A percentile compares a stretch with the other conserved stretches of the same genome.
These are phyloP conservation scores for Dermatemys mawii DNA, from an alignment of 2,113 vertebrate species.

Conservation along the genomic window DNA sequence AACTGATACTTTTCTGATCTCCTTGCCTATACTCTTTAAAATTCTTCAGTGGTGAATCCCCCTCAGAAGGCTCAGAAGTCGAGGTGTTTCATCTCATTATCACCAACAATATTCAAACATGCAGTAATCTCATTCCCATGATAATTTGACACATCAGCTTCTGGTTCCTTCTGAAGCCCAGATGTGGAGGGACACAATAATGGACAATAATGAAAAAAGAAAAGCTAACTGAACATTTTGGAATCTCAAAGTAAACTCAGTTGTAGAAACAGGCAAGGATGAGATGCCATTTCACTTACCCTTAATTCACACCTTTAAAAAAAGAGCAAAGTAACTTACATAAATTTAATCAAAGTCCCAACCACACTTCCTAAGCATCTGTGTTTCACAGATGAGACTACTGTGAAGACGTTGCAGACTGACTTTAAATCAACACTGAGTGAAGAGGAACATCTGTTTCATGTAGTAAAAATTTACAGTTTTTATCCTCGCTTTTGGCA, in stretches of 20 bases:
- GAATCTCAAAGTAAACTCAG: background rate
- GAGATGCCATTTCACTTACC: constrained; percentile 39
- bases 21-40: background rate
- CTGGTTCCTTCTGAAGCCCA: constrained; percentile 22
- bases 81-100: constrained; percentile 23
- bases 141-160: constrained; percentile 18
- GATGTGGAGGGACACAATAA: constrained; percentile 4
- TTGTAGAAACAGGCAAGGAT: background rate
- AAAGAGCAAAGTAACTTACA: constrained; percentile 23
- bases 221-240: constrained; percentile 1
- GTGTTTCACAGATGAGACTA: constrained; percentile 58
- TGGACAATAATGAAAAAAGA: background rate
- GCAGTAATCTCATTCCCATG: background rate
- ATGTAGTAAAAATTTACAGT: background rate
- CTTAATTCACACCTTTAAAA: constrained; percentile 60
- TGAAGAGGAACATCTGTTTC: constrained; percentile 53
- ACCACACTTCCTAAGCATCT: background rate
- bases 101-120: constrained; percentile 28
- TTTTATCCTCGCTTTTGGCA: background rate
- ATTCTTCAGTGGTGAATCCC: background rate
- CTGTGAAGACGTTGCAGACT: constrained; percentile 10
- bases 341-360: constrained; percentile 51
- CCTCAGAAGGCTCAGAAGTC: background rate
- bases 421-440: constrained; percentile 26
- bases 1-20: background rate